A percentile compares a stretch with the other conserved stretches of the same genome.
Conservation (phyloP, 1,140 invertebrate species). For the Drosophila paulistorum region DNA sequence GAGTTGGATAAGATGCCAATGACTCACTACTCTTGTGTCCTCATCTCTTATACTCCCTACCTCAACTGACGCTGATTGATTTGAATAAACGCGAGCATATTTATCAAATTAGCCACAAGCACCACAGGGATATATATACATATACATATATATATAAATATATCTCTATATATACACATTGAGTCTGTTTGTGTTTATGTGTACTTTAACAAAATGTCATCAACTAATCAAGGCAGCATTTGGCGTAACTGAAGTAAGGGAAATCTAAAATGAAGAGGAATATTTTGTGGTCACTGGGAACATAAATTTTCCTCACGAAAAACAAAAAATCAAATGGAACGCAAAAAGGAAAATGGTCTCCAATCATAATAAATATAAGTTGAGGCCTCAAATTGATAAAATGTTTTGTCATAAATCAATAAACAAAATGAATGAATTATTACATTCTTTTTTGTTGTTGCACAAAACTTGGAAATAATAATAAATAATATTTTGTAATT, state of each 20-base stretch:
- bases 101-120: slow-evolving; percentile 79
- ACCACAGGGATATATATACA: slow-evolving; percentile 20
- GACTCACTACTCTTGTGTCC: slow-evolving; percentile 2
- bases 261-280: slow-evolving; percentile 71
- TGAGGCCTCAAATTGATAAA: slow-evolving; percentile 70
- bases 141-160: slow-evolving; percentile 8
- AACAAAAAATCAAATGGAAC: slow-evolving; percentile 8
- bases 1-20: slow-evolving; percentile 24
- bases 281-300: slow-evolving; percentile 64
- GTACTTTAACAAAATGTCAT: slow-evolving; percentile 63
- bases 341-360: slow-evolving; percentile 42
- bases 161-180: background rate
- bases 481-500: slow-evolving; percentile 67
- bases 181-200: background rate
- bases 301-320: slow-evolving; percentile 55
- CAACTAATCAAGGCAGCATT: slow-evolving; percentile 73
- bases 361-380: slow-evolving; percentile 74
- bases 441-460: slow-evolving; percentile 52
- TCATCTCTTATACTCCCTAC: slow-evolving; percentile 4
- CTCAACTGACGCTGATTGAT: slow-evolving; percentile 75
- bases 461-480: slow-evolving; percentile 35
- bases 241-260: background rate
- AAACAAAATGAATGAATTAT: slow-evolving; percentile 74
- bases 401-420: slow-evolving; percentile 73
- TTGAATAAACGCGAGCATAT: slow-evolving; percentile 80